Percentiles rank a stretch among this genome's conserved stretches.
Conservation (phyloP, 2,797 vertebrate species). For the Argentina silus region DNA sequence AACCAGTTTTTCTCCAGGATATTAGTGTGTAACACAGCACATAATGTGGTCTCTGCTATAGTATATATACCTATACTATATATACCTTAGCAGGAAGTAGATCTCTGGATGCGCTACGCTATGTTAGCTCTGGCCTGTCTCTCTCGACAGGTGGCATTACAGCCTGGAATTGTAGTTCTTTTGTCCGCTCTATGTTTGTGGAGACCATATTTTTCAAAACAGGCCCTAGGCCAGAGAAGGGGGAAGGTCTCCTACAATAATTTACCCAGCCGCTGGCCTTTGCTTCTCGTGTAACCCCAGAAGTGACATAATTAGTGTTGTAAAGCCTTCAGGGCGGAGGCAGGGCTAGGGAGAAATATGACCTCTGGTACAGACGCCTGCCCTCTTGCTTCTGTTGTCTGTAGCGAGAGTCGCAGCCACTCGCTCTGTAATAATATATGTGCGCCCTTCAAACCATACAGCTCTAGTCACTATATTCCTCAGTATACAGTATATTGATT, state of each 20-base stretch:
- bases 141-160: slow-evolving; percentile 5
- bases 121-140: background rate
- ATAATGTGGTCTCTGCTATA: background rate
- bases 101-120: background rate
- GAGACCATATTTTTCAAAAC: background rate
- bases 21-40: background rate
- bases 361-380: background rate
- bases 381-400: slow-evolving; percentile 3
- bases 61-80: no score
- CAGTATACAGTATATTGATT: background rate
- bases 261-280: slow-evolving; percentile 23
- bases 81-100: background rate
- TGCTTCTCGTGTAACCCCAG: slow-evolving; percentile 16
- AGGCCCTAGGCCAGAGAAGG: background rate
- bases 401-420: background rate
- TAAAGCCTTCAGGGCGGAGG: slow-evolving; percentile 19
- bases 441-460: background rate
- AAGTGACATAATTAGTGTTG: slow-evolving; percentile 23
- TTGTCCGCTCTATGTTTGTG: background rate
- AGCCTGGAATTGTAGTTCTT: background rate
- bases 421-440: background rate
- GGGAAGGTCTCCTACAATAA: slow-evolving; percentile 20
- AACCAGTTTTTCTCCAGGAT: background rate
- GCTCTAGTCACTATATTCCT: background rate
- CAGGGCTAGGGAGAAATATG: slow-evolving; percentile 12